Evolutionary conservation across 2,113 vertebrate species (phyloP), one percentile per base, ranked within the genome.

Genomic region (Centropus bengalensis): DNA sequence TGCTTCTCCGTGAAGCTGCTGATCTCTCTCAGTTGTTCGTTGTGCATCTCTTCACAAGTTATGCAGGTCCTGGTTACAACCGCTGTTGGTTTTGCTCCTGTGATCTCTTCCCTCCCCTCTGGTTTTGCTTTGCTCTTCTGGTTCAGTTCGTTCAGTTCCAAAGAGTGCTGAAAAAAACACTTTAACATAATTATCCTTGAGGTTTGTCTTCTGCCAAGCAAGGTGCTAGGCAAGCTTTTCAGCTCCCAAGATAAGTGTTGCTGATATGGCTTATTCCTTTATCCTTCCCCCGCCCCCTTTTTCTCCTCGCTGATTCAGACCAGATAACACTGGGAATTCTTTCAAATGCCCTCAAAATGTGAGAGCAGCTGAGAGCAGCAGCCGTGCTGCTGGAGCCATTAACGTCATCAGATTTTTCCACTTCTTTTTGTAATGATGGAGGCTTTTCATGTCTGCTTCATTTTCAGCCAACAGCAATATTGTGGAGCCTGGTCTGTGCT

Each of bases 161-260:
- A 66, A 88, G 42, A 38, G 18, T 67, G 78, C 38, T 89, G 55
- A n/a, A 68, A 45, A 45, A 73, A 69, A 58, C 32, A 23, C 0
- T 26, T 69, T 67, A 68, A 28, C 14, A 60, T 44, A 76, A 74
- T 74, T 42, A 58, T 69, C 67, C 49, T 69, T 59, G 82, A 58
- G 49, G n/a, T 45, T 81, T 82, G 42, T 80, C 42, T 95, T 67
- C 26, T 94, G 88, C 83, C 64, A 84, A 59, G 38, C 76, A 86
- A 90, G 86, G 86, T 93, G 87, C 85, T 92, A 74, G 89, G 94
- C 91, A 84, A 78, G 86, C 73, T 92, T 86, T 88, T 83, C 63
- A 33, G 28, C 78, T 91, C 63, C 75, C 58, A 32, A 23, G 66
- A 87, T 52, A 67, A 76, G 73, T 66, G 51, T 70, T 89, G 54